Evolutionary conservation across 2,113 vertebrate genomes (phyloP).

Genomic region (Albula glossodonta): DNA sequence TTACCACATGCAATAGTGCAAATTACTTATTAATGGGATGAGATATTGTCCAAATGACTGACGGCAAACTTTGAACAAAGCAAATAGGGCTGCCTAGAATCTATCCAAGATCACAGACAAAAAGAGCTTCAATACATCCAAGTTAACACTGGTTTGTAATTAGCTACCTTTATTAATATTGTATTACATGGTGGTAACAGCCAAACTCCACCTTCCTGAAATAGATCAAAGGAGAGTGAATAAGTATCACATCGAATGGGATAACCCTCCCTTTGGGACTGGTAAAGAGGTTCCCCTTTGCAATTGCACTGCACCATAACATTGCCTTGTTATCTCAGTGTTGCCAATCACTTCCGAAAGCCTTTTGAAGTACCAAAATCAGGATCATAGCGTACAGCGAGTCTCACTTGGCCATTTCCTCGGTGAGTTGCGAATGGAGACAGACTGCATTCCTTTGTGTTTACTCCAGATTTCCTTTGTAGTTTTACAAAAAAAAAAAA

Average conservation of each 20-base stretch:
- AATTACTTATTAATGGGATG: neutral
- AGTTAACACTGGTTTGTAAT: neutral
- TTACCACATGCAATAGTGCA: neutral
- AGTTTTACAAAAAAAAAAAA: neutral
- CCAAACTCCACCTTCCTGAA: neutral
- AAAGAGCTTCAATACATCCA: neutral
- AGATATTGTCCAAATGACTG: neutral
- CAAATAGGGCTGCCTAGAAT: neutral
- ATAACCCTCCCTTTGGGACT: neutral
- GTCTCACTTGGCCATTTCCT: neutral
- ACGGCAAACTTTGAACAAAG: neutral
- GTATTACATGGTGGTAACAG: neutral
- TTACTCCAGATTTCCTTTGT: neutral
- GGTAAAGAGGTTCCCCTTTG: neutral
- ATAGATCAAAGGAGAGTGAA: neutral
- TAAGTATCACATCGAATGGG: neutral
- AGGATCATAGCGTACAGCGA: neutral
- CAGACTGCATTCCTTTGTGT: neutral
- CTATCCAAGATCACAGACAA: neutral
- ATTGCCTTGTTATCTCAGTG: neutral
- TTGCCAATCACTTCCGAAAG: neutral
- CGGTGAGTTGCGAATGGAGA: neutral
- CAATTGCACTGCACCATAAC: neutral
- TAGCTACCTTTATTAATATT: neutral
- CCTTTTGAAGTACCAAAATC: conserved; percentile 8